These are phyloP conservation scores for Drosophila baimaii DNA, from an alignment of 1,140 invertebrate species.

Conservation along the genomic window DNA sequence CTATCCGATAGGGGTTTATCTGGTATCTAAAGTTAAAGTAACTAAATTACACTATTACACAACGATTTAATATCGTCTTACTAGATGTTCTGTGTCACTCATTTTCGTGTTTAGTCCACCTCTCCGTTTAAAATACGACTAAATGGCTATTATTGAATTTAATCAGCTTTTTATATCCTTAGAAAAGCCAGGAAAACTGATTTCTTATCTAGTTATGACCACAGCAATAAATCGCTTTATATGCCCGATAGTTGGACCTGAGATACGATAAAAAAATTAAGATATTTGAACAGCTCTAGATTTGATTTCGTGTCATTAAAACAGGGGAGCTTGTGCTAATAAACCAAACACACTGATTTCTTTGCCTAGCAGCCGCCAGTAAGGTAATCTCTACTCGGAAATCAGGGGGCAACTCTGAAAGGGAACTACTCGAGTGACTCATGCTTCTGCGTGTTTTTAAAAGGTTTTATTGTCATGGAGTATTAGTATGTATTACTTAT, in stretches of 20 bases:
- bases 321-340: neutral
- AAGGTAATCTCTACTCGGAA: neutral
- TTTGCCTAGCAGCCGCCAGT: neutral
- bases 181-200: neutral
- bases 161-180: neutral
- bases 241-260: neutral
- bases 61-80: slow-evolving; percentile 13
- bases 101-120: neutral
- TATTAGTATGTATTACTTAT: neutral
- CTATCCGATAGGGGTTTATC: neutral
- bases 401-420: neutral
- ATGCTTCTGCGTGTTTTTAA: neutral
- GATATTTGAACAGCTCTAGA: neutral
- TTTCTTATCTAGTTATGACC: neutral
- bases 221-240: neutral
- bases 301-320: neutral
- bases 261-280: slow-evolving; percentile 5
- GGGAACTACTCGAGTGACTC: neutral
- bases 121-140: neutral
- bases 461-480: neutral
- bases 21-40: neutral
- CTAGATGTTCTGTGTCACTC: slow-evolving; percentile 56
- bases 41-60: neutral
- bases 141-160: neutral
- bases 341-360: neutral